Evolutionary conservation across 2,797 vertebrate genomes (phyloP), one percentile per base, ranked within the genome.

Genomic region (Myotis myotis): DNA sequence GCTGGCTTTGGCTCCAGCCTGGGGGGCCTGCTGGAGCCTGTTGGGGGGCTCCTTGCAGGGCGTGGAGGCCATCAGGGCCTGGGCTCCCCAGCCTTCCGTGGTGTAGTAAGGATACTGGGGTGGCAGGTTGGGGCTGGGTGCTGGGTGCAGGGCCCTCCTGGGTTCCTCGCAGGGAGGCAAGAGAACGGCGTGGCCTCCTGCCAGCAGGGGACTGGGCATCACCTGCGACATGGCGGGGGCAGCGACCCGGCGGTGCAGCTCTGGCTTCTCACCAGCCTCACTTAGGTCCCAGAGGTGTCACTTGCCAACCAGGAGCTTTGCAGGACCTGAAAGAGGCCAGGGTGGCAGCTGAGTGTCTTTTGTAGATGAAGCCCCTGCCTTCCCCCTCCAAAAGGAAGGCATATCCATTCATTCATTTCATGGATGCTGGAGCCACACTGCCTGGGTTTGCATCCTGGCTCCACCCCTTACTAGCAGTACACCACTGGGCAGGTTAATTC

Each of bases 141-240:
- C 94, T 0, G 62, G 25, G 0, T 96, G 92, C 72, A 55, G 82
- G 47, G 97, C 89, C 55, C 92, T 96, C 62, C 96, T 68, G 84
- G 93, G 62, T 10, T 98, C 98, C 62, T 98, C 98, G 0, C 94
- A 97, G 0, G 98, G 66, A 88, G 98, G 97, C 95, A 99, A 86
- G 4, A 97, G 90, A 53, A 99, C 97, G 0, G 98, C 98, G 88
- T 99, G 99, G 36, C 99, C 98, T 78, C 99, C 98, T 20, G 98
- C 98, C 92, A 99, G 55, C 93, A 99, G 98, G 22, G 99, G 98
- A 92, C 89, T 98, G 91, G 99, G 98, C 79, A 99, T 98, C 88
- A 98, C 97, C 87, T 98, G 98, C 0, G 99, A 98, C 99, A 99
- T 99, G 91, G 1, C 74, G 87, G 5, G n/a, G 55, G 41, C 75